phyloP scores from a whole-genome alignment of 2,888 invertebrate genomes.

The Elysia crispata region DNA sequence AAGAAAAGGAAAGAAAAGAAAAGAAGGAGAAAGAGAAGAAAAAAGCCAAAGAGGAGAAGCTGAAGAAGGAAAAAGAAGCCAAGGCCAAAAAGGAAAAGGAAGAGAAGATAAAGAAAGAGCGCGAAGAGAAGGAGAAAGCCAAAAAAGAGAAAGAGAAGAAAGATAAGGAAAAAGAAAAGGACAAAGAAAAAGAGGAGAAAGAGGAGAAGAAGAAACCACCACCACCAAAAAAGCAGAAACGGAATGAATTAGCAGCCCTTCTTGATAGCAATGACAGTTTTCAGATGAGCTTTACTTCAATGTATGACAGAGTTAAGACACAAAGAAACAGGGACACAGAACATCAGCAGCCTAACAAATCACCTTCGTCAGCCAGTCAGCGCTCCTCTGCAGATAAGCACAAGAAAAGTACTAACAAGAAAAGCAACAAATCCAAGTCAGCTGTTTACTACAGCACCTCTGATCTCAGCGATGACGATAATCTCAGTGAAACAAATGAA shows the following conservation, averaged over 20 bases:
- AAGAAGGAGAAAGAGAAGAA: slow-evolving; percentile 57
- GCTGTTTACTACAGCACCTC: slow-evolving; percentile 44
- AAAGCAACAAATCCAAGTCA: slow-evolving; percentile 52
- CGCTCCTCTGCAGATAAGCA: slow-evolving; percentile 61
- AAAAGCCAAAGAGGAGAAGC: slow-evolving; percentile 53
- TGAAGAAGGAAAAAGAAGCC: slow-evolving; percentile 45
- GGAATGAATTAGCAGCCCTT: slow-evolving; percentile 50
- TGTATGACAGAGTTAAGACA: slow-evolving; percentile 90
- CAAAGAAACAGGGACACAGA: slow-evolving; percentile 60
- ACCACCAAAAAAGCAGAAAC: slow-evolving; percentile 52
- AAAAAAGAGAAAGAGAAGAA: slow-evolving; percentile 47
- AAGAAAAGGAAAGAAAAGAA: slow-evolving; percentile 58
- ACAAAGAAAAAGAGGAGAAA: slow-evolving; percentile 57
- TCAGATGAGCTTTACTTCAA: slow-evolving; percentile 86
- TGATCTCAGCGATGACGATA: slow-evolving; percentile 35
- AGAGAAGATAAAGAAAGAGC: slow-evolving; percentile 54
- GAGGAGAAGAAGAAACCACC: slow-evolving; percentile 52
- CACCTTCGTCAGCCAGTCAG: slow-evolving; percentile 56
- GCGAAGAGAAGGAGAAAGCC: slow-evolving; percentile 50
- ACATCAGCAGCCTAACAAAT: slow-evolving; percentile 19
- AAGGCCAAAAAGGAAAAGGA: slow-evolving; percentile 32
- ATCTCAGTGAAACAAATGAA: slow-evolving; percentile 35
- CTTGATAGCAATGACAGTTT: slow-evolving; percentile 49
- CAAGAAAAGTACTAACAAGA: slow-evolving; percentile 67
- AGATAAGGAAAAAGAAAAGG: slow-evolving; percentile 47